Evolutionary conservation across 1,140 invertebrate species (phyloP).

Genomic region (Papilio dardanus): DNA sequence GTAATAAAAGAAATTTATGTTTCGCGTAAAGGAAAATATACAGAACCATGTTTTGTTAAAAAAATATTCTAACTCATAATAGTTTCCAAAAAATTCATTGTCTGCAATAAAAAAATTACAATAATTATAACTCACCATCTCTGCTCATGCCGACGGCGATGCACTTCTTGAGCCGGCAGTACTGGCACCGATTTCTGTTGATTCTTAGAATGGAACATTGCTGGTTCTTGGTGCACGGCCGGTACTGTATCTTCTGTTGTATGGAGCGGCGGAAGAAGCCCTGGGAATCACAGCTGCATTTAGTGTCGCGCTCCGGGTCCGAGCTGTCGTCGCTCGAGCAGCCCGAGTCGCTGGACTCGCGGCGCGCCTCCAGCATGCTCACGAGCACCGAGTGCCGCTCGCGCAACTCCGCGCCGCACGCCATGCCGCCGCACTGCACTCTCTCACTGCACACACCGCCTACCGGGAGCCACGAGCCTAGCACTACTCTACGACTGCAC

Average conservation of each 20-base stretch:
- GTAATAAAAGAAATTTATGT: no score
- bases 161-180: conserved; percentile 98
- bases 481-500: conserved; percentile 54
- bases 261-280: conserved; percentile 95
- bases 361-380: conserved; percentile 82
- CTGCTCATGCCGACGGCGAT: conserved; percentile 99
- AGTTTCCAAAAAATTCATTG: not conserved
- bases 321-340: conserved; percentile 84
- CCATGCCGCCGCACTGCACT: conserved; percentile 68
- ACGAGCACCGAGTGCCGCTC: conserved; percentile 80
- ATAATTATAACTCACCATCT: conserved; percentile 90
- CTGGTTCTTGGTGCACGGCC: conserved; percentile 98
- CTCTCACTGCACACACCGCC: conserved; percentile 49
- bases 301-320: conserved; percentile 73
- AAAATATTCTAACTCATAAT: not conserved
- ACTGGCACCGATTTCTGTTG: conserved; percentile 98
- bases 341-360: conserved; percentile 82
- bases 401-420: conserved; percentile 74
- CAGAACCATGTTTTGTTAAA: not conserved
- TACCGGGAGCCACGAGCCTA: conserved; percentile 42
- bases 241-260: conserved; percentile 99
- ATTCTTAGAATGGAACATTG: conserved; percentile 98
- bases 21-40: not conserved
- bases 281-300: conserved; percentile 87
- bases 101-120: conserved; percentile 28